Percentiles rank a stretch among this genome's conserved stretches.
These are phyloP conservation scores for Embiotoca jacksoni DNA, from an alignment of 2,113 vertebrate genomes.

Conservation along the genomic window DNA sequence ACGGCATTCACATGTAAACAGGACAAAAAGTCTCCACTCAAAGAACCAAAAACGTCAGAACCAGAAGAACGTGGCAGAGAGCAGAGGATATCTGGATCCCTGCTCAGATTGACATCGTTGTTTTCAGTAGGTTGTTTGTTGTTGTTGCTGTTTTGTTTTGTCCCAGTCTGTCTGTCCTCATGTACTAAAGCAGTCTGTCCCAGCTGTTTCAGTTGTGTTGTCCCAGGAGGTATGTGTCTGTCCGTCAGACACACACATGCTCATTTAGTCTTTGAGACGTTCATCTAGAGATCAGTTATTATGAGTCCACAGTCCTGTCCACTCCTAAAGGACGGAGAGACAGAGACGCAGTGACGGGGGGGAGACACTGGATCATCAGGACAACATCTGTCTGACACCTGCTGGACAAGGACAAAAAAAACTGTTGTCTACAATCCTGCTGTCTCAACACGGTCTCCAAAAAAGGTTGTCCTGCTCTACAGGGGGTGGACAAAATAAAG, in stretches of 20 bases:
- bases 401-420: too few species aligned
- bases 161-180: constrained; percentile 39
- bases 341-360: constrained; percentile 29
- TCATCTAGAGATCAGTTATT: not conserved
- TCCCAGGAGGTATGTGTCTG: not conserved
- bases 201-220: constrained; percentile 5
- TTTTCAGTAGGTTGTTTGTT: constrained; percentile 45
- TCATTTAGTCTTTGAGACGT: constrained; percentile 37
- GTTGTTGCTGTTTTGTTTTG: constrained; percentile 32
- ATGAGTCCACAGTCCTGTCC: constrained; percentile 27
- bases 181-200: constrained; percentile 4
- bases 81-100: constrained; percentile 53
- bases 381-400: too few species aligned
- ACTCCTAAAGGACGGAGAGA: constrained; percentile 10
- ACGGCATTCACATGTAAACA: constrained; percentile 71
- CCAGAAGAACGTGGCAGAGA: constrained; percentile 57
- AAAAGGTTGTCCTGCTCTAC: not conserved
- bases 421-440: too few species aligned
- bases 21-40: constrained; percentile 52
- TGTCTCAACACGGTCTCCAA: too few species aligned
- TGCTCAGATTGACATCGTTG: constrained; percentile 76
- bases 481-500: constrained; percentile 42
- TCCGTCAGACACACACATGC: not conserved
- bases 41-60: constrained; percentile 40
- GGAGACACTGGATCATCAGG: not conserved